phyloP scores from a whole-genome alignment of 2,888 invertebrate species.

The Tachystola acroxantha region DNA sequence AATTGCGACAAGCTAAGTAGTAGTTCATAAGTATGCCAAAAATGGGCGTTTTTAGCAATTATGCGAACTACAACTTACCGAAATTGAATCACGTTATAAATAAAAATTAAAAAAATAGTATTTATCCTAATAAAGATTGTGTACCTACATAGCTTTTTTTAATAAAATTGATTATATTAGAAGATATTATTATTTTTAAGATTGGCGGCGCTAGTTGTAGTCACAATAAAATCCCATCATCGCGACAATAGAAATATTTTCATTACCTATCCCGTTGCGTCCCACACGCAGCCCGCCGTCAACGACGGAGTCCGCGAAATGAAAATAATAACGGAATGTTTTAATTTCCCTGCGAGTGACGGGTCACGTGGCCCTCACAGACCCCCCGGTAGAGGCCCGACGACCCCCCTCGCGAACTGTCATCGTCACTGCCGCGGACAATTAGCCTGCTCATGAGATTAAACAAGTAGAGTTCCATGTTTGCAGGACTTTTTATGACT shows the following conservation, averaged over 20 bases:
- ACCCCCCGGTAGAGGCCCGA: slow-evolving; percentile 15
- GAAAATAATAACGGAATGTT: slow-evolving; percentile 75
- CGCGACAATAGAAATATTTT: slow-evolving; percentile 1
- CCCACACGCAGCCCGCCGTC: slow-evolving; percentile 1
- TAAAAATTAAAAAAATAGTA: too few species aligned
- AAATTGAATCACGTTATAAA: too few species aligned
- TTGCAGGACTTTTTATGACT: slow-evolving; percentile 44
- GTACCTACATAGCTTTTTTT: too few species aligned
- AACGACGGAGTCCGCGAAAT: slow-evolving; percentile 15
- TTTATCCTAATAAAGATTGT: too few species aligned
- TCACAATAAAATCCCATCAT: too few species aligned
- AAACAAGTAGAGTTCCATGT: slow-evolving; percentile 59
- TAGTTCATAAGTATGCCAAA: too few species aligned
- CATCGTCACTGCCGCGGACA: slow-evolving; percentile 71
- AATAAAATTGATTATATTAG: too few species aligned
- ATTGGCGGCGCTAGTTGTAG: too few species aligned
- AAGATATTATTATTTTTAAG: too few species aligned
- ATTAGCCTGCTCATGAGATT: slow-evolving; percentile 75
- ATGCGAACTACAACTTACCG: too few species aligned
- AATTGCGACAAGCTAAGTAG: too few species aligned
- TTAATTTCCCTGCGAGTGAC: slow-evolving; percentile 78
- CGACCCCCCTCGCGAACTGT: slow-evolving; percentile 36
- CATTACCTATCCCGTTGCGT: slow-evolving; percentile 5
- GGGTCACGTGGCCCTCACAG: slow-evolving; percentile 75
- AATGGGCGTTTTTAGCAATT: too few species aligned